phyloP scores from a whole-genome alignment of 2,888 invertebrate genomes.

The Hemaris fuciformis region DNA sequence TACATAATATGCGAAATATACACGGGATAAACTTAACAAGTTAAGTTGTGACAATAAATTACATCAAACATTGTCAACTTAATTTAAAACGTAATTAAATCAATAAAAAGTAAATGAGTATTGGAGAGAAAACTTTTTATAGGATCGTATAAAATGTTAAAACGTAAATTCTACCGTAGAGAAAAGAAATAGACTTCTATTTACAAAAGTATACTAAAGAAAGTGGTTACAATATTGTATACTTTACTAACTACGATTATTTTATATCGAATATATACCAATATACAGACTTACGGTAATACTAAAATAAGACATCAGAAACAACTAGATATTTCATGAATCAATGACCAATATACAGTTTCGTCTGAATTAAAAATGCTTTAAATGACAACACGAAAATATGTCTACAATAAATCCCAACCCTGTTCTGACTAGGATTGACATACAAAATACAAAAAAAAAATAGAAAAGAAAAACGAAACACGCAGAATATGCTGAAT shows the following conservation, averaged over 20 bases:
- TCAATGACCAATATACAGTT: neutral
- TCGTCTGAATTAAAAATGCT: neutral
- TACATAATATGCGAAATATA: conserved; percentile 28
- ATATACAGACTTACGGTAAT: conserved; percentile 12
- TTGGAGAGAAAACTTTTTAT: conserved; percentile 36
- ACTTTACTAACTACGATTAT: conserved; percentile 11
- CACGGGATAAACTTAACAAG: conserved; percentile 24
- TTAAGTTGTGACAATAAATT: conserved; percentile 46
- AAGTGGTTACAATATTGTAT: neutral
- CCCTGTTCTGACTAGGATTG: conserved; percentile 80
- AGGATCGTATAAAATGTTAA: conserved; percentile 25
- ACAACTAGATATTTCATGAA: conserved; percentile 13
- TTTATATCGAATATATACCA: conserved; percentile 17
- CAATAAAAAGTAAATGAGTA: conserved; percentile 36
- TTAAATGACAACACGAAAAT: conserved; percentile 24
- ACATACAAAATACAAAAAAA: conserved; percentile 42
- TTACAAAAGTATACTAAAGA: conserved; percentile 34
- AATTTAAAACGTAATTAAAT: conserved; percentile 25
- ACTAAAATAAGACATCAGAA: conserved; percentile 12
- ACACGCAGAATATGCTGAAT: conserved; percentile 42
- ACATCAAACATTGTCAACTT: conserved; percentile 40
- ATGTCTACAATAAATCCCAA: conserved; percentile 50
- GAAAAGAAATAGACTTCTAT: conserved; percentile 30
- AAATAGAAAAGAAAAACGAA: conserved; percentile 31
- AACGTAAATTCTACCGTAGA: conserved; percentile 12